Conservation (phyloP, 2,888 invertebrate genomes). For the Polydrusus pterygomalis region DNA sequence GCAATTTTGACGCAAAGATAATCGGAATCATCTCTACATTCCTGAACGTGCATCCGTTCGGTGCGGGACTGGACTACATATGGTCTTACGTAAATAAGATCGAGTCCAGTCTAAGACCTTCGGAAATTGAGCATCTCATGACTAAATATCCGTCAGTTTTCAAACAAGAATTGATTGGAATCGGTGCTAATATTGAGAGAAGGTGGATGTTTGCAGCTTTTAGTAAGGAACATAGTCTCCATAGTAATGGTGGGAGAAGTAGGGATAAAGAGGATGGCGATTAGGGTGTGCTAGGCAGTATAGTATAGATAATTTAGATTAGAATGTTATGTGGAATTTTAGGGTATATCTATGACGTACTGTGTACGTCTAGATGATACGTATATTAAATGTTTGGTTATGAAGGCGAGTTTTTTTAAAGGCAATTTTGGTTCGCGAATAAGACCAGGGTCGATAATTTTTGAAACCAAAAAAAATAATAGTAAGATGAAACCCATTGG, state of each 20-base stretch:
- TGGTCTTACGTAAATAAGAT: conserved; percentile 92
- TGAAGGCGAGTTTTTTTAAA: no score
- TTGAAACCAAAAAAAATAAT: no score
- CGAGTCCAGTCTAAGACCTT: conserved; percentile 81
- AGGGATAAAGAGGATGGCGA: conserved; percentile 36
- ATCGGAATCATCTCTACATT: conserved; percentile 92
- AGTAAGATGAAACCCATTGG: no score
- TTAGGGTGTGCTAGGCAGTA: neutral
- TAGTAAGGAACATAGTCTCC: conserved; percentile 14
- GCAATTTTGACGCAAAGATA: conserved; percentile 82
- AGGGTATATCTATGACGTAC: no score
- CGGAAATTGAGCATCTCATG: conserved; percentile 86
- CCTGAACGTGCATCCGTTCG: conserved; percentile 93
- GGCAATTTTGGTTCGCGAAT: no score
- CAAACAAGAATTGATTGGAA: conserved; percentile 84
- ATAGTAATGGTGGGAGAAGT: neutral
- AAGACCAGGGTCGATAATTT: no score
- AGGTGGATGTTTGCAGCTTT: conserved; percentile 92
- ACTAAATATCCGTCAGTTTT: conserved; percentile 88
- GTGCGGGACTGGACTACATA: conserved; percentile 92
- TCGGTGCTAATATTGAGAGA: conserved; percentile 89
- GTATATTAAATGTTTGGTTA: no score
- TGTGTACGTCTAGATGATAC: no score
- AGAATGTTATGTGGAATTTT: no score
- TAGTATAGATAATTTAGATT: no score